Evolutionary conservation across 2,797 vertebrate species (phyloP).

Genomic region (Aratinga solstitialis): DNA sequence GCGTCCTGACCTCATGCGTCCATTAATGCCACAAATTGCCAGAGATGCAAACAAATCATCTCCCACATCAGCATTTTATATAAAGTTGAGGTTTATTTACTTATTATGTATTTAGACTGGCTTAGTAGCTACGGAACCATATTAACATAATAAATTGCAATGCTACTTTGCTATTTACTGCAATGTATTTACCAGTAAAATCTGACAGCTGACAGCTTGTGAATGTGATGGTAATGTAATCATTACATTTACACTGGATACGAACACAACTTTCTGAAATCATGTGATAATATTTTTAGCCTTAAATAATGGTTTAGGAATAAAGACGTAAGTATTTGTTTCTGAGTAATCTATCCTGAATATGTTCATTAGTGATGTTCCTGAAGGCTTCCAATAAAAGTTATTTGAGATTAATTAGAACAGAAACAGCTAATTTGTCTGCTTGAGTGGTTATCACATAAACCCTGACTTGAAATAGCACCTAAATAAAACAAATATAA

Average conservation of each 20-base stretch:
- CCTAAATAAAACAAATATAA: slow-evolving; percentile 67
- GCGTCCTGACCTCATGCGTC: background rate
- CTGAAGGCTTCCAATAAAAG: slow-evolving; percentile 38
- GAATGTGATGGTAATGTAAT: slow-evolving; percentile 66
- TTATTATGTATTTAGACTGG: slow-evolving; percentile 45
- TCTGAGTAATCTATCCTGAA: slow-evolving; percentile 56
- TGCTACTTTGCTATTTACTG: slow-evolving; percentile 52
- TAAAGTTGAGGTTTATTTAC: slow-evolving; percentile 33
- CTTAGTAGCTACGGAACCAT: slow-evolving; percentile 65
- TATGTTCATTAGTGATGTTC: slow-evolving; percentile 65
- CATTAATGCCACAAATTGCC: background rate
- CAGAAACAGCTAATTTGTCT: slow-evolving; percentile 67
- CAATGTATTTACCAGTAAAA: slow-evolving; percentile 66
- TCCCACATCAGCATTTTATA: background rate
- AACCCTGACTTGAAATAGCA: slow-evolving; percentile 68
- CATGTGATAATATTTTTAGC: slow-evolving; percentile 50
- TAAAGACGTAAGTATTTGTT: slow-evolving; percentile 67
- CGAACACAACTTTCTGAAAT: slow-evolving; percentile 49
- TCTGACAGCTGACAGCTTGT: slow-evolving; percentile 69
- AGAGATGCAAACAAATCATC: background rate
- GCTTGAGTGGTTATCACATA: slow-evolving; percentile 48
- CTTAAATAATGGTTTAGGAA: slow-evolving; percentile 46
- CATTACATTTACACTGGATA: slow-evolving; percentile 53
- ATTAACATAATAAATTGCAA: slow-evolving; percentile 67
- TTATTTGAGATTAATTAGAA: slow-evolving; percentile 72